Evolutionary conservation across 2,888 invertebrate species (phyloP).

Genomic region (Amitus sp.): DNA sequence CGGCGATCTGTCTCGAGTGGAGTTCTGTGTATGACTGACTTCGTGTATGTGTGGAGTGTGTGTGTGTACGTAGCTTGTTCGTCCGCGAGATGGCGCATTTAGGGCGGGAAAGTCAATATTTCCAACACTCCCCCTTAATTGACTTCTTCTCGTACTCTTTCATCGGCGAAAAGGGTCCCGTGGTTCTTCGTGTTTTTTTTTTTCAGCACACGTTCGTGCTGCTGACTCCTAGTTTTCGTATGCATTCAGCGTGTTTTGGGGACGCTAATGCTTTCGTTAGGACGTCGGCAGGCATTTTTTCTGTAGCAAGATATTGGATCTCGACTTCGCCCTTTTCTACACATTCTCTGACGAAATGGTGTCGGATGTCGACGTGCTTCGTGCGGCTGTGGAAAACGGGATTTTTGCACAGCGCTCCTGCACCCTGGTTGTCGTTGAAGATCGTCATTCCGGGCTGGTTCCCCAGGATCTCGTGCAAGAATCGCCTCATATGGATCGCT

Average conservation of each 20-base stretch:
- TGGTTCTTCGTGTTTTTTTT: neutral
- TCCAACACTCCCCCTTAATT: slow-evolving; percentile 9
- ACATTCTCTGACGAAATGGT: slow-evolving; percentile 29
- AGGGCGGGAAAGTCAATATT: too few relatives aligned
- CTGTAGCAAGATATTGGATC: slow-evolving; percentile 10
- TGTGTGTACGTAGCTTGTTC: too few relatives aligned
- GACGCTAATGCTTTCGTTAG: slow-evolving; percentile 12
- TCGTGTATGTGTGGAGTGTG: too few relatives aligned
- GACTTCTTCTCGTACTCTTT: too few relatives aligned
- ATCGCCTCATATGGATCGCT: slow-evolving; percentile 15
- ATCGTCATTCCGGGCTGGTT: neutral
- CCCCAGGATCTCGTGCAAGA: slow-evolving; percentile 7
- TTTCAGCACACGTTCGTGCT: neutral
- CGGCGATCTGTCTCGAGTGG: too few relatives aligned
- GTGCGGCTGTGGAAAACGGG: slow-evolving; percentile 23
- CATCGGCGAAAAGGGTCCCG: too few relatives aligned
- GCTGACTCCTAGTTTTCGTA: neutral
- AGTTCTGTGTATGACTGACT: too few relatives aligned
- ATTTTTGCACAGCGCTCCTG: slow-evolving; percentile 22
- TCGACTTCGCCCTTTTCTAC: slow-evolving; percentile 11
- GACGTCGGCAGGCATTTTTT: slow-evolving; percentile 21
- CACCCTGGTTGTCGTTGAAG: slow-evolving; percentile 31
- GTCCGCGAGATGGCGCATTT: too few relatives aligned
- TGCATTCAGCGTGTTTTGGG: slow-evolving; percentile 3
- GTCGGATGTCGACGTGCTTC: slow-evolving; percentile 34